Conservation (phyloP, 2,888 invertebrate species). For the Andrena bucephala region DNA sequence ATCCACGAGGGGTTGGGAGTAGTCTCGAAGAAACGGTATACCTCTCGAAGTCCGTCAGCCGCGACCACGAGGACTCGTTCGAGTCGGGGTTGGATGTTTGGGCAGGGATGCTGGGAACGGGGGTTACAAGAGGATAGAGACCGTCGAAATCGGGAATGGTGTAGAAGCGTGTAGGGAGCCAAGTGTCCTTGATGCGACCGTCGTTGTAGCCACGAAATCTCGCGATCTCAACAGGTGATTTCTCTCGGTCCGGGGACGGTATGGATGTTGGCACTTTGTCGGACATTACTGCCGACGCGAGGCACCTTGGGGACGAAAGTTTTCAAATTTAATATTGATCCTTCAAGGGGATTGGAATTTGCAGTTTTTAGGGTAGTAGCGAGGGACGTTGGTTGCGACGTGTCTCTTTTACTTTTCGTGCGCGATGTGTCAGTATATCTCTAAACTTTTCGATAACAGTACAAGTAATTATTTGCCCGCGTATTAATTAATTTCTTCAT, state of each 20-base stretch:
- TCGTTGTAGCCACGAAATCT: constrained; percentile 85
- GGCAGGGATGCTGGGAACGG: constrained; percentile 38
- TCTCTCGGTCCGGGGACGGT: constrained; percentile 23
- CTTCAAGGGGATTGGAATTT: too few relatives aligned
- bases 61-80: constrained; percentile 49
- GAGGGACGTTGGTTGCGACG: too few relatives aligned
- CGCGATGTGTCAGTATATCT: too few relatives aligned
- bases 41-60: constrained; percentile 60
- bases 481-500: too few relatives aligned
- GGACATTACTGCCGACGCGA: background rate
- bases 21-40: constrained; percentile 30
- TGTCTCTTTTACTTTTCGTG: too few relatives aligned
- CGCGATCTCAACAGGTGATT: constrained; percentile 82
- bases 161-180: constrained; percentile 84
- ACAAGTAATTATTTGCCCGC: too few relatives aligned
- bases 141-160: constrained; percentile 79
- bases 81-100: constrained; percentile 52
- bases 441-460: too few relatives aligned
- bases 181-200: constrained; percentile 85
- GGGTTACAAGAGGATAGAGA: constrained; percentile 48
- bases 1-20: background rate
- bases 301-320: constrained; percentile 50
- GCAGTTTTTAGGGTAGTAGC: too few relatives aligned
- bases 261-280: background rate
- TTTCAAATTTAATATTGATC: background rate